Base-by-base conservation (phyloP, 2,797 vertebrate genomes). In the Remorina albescens region DNA sequence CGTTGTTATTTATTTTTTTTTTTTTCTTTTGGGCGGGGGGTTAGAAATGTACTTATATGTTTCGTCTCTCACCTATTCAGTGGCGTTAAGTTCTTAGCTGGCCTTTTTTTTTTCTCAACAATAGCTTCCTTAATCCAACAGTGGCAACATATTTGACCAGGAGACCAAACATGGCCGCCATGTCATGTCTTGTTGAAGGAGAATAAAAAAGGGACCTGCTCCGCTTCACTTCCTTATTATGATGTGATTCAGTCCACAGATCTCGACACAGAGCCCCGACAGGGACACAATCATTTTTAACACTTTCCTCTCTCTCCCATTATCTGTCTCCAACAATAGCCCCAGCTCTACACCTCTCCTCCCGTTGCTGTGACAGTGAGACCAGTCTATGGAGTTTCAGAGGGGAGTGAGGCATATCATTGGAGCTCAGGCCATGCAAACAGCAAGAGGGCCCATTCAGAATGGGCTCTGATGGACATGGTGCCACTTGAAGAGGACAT, bases 401-500 rank as follows among this genome's bases (percentile, higher is more conserved):
- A 94, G 75, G 84, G 78, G 95, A 94, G 74, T 91, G 93, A 96
- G 96, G 96, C 96, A 89, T 95, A 95, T 93, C 94, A 42, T 92
- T 92, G 92, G 94, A 93, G 95, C 94, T 63, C 71, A 94, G 92
- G 92, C 92, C 90, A 91, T 66, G 92, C 91, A 92, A 94, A 93
- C 93, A 94, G 92, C 89, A 75, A 92, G 91, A 88, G 90, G 90
- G 88, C 91, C 90, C 87, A 86, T 94, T 94, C 89, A 94, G 86
- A 75, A 70, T 6, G 53, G 94, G 91, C 92, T 83, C 21, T 86
- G 95, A 92, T 95, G 95, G 96, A 97, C 96, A 92, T 92, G 83
- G 87, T 88, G 94, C 91, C 95, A 93, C 94, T 96, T 91, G 93
- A 95, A 93, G 85, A 91, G 96, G 96, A 97, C 93, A 96, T 95